Base-by-base conservation (phyloP, 2,797 vertebrate genomes). In the Fringilla coelebs region DNA sequence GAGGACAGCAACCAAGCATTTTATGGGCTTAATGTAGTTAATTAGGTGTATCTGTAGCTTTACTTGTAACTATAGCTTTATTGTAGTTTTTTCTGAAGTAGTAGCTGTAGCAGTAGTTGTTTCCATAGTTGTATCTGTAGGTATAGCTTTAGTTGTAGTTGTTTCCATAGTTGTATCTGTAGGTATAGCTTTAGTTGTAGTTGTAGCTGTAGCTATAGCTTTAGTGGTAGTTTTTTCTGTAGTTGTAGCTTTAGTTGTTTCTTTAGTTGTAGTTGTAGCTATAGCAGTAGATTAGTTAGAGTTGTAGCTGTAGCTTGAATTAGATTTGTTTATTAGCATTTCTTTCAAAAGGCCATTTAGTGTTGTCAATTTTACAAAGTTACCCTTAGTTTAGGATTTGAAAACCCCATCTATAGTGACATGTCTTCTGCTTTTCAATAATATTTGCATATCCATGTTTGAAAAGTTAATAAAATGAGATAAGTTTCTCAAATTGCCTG, bases 1-100 rank as follows among this genome's bases (percentile, higher is more conserved):
- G 1, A 9, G 4, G 22, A 32, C 9, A 4, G 7, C 11, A 34
- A 24, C 4, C 6, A 17, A 31, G 24, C 3, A 5, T 17, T 2
- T 58, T 80, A 24, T 6, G 15, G 25, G 12, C 5, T 41, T 68
- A 12, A 3, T 19, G 24, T 49, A 49, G 34, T 58, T 34, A 4
- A 22, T n/a, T 1, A 14, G n/a, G n/a, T n/a, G n/a, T n/a, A n/a
- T n/a, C n/a, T n/a, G n/a, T n/a, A n/a, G n/a, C n/a, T n/a, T n/a
- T n/a, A n/a, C n/a, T n/a, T 45, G 20, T 45, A 45, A 21, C 10
- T 11, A 11, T 40, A 79, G 24, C 1, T 32, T 32, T n/a, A n/a
- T n/a, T n/a, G n/a, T n/a, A n/a, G n/a, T n/a, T n/a, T n/a, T n/a
- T n/a, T n/a, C n/a, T 45, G 20, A 21, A 45, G 45, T 5, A 9